These are phyloP conservation scores for Candidula unifasciata DNA, from an alignment of 2,888 invertebrate species.

Conservation along the genomic window DNA sequence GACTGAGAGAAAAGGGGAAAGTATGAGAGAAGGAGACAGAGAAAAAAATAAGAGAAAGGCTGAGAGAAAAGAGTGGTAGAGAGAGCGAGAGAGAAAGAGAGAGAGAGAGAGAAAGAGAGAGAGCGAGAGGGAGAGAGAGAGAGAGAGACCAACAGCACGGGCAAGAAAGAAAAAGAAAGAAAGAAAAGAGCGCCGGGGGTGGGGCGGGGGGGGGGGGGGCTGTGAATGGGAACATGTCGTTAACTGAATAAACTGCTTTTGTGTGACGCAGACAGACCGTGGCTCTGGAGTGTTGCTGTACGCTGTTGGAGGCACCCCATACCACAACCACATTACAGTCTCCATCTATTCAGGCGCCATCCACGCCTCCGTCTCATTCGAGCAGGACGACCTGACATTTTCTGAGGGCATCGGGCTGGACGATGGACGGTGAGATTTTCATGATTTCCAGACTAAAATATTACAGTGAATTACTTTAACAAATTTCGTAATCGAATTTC, in stretches of 20 bases:
- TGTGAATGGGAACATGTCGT: not conserved
- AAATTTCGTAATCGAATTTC: too few species aligned
- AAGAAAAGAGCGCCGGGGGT: not conserved
- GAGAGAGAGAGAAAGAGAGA: not conserved
- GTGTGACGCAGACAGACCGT: slow-evolving; percentile 85
- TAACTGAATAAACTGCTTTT: not conserved
- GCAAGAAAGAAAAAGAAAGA: not conserved
- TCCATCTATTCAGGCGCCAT: slow-evolving; percentile 88
- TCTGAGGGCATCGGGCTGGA: slow-evolving; percentile 73
- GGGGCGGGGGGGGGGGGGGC: not conserved
- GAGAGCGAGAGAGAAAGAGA: not conserved
- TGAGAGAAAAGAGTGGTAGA: not conserved
- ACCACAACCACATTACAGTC: slow-evolving; percentile 92
- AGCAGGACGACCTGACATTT: slow-evolving; percentile 83
- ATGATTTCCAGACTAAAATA: too few species aligned
- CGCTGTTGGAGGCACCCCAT: slow-evolving; percentile 90
- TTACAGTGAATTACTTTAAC: too few species aligned
- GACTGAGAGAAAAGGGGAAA: not conserved
- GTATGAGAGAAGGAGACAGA: not conserved
- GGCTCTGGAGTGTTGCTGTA: slow-evolving; percentile 95
- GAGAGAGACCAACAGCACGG: not conserved
- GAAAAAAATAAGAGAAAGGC: not conserved
- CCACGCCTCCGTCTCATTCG: slow-evolving; percentile 91
- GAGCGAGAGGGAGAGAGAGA: not conserved
- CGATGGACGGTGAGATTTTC: slow-evolving; percentile 70